Conservation (phyloP, 1,140 invertebrate genomes). For the Penaeus japonicus region DNA sequence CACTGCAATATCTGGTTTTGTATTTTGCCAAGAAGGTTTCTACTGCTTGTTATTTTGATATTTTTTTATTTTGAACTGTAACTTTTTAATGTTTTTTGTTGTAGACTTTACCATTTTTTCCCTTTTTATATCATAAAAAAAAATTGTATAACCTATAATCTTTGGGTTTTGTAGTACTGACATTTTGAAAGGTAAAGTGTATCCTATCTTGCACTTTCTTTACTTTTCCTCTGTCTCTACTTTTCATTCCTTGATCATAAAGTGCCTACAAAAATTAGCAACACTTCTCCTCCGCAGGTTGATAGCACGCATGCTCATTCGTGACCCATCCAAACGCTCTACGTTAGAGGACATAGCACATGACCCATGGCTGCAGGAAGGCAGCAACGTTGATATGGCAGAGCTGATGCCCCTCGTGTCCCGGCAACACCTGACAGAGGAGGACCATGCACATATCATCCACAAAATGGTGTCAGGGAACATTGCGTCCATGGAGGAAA, state of each 20-base stretch:
- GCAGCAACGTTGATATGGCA: conserved; percentile 63
- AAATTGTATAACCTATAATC: too few species aligned
- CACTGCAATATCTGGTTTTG: too few species aligned
- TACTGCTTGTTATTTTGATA: too few species aligned
- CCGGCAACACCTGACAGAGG: conserved; percentile 84
- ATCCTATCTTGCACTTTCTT: too few species aligned
- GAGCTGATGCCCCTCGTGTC: conserved; percentile 81
- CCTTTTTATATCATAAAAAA: too few species aligned
- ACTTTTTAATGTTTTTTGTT: too few species aligned
- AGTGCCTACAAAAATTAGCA: background rate
- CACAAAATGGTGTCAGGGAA: conserved; percentile 96
- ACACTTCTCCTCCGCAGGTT: conserved; percentile 69
- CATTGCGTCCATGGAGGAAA: conserved; percentile 93
- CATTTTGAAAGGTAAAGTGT: too few species aligned
- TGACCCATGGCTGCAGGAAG: conserved; percentile 79
- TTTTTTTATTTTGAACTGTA: too few species aligned
- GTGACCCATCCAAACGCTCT: conserved; percentile 89
- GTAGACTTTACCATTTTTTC: too few species aligned
- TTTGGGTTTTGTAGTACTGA: too few species aligned
- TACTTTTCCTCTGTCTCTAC: too few species aligned
- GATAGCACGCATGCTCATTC: conserved; percentile 89
- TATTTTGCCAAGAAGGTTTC: too few species aligned
- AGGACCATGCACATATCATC: conserved; percentile 90
- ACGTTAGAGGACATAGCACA: conserved; percentile 86
- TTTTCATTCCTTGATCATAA: background rate